Evolutionary conservation across 2,888 invertebrate species (phyloP), one percentile per base, ranked within the genome.

Genomic region (Dendrolimus houi): DNA sequence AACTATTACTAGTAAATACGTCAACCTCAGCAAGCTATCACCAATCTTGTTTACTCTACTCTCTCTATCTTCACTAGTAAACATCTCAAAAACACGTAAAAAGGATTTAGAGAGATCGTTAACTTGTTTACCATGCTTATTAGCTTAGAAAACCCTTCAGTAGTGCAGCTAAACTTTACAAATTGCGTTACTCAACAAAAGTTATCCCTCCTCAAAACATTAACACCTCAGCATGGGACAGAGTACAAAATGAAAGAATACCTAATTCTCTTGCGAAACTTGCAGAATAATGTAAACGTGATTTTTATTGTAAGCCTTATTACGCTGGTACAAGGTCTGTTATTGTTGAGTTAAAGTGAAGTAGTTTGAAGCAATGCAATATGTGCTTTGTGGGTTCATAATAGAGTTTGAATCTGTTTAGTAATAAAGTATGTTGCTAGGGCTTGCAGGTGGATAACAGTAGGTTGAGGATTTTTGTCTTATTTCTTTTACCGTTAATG

Each of bases 241-340:
- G 29, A 29, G 29, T 29, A 29, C 55, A 64, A 68, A 68, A 65
- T 63, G 66, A 68, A 71, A 66, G 59, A 59, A 64, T 60, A 53
- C 63, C 63, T 69, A 65, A 67, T 66, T 62, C 62, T 13, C 54
- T 60, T 68, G 62, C 62, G 66, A 63, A 62, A 59, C 62, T 61
- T 64, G 64, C 64, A 60, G 64, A 10, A 10, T 47, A 47, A 47
- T 12, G 2, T 9, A 47, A 47, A 47, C 47, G 12, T 9, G 47
- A 47, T 47, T 47, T 29, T 29, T 6, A 47, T 47, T 47, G 12
- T 10, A 47, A 47, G 12, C 47, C 47, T 47, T 47, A 12, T 47
- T 47, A 47, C 12, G 47, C 9, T 10, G 47, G 2, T 9, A 47
- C 12, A 47, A 47, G 47, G 47, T 47, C 9, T 47, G 12, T 12